Evolutionary conservation across 2,888 invertebrate species (phyloP), one percentile per base, ranked within the genome.

Genomic region (Latrodectus elegans): DNA sequence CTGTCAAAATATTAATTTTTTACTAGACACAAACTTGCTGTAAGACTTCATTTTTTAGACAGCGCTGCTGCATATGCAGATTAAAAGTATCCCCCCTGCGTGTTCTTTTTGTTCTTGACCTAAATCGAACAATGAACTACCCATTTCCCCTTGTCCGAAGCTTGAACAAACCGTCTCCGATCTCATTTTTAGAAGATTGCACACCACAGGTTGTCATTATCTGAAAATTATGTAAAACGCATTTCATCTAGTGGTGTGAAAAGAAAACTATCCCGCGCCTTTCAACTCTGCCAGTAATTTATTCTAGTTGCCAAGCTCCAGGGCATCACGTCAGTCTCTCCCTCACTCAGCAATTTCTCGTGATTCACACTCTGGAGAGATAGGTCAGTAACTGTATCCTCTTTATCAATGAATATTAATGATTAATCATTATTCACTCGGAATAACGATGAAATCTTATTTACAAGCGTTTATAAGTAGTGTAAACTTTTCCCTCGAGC

Each of bases 181-280:
- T 74, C 81, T 67, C 81, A 74, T 74, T 81, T 78, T 53, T 71
- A 64, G 64, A 12, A 22, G 60, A 49, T 51, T 22, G 67, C 22
- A 26, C 11, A 73, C 55, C 74, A 81, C 81, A 64, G 65, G 68
- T 15, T 71, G 70, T 76, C 76, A 83, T 76, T 83, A 76, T 68
- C 82, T 68, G 17, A 68, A 14, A 38, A 67, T 82, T 82, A 75
- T 75, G 82, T 60, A 75, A 82, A 82, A 75, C 75, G 49, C 60
- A 73, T 82, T 82, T 60, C 17, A 60, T 22, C 60, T 15, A 12
- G 17, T 22, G 17, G 64, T 64, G 80, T 55, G 72, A 80, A 67
- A 68, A 80, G 80, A 72, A 60, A 22, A 49, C 49, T 80, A 15
- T 60, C 38, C 72, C 60, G 80, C 80, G 72, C 80, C 80, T 72